Evolutionary conservation across 2,797 vertebrate species (phyloP), one percentile per base, ranked within the genome.

Genomic region (Megaceryle alcyon): DNA sequence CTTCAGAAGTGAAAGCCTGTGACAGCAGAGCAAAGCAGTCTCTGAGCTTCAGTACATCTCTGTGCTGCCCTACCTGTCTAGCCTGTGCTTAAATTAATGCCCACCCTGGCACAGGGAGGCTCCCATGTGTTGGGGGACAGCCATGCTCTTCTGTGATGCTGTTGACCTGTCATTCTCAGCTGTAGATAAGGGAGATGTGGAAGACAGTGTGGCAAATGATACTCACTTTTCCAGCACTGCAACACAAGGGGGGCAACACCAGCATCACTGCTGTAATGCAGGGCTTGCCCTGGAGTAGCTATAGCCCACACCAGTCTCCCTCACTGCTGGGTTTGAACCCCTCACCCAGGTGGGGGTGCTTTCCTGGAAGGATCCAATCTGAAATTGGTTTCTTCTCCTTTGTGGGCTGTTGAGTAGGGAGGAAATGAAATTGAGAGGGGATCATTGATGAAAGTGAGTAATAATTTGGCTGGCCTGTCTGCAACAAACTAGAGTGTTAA

Each of bases 381-480:
- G 49, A 78, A 80, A 91, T 68, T 78, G 39, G 33, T 83, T 97
- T 91, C 28, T 90, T 81, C n/a, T 91, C 91, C 87, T 81, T 56
- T 91, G 86, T 73, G 92, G 73, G 63, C 88, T 91, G 29, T 94
- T 87, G 63, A 96, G 57, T 66, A 54, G 70, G 70, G 51, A 96
- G 85, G 71, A 92, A 94, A 97, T 96, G n/a, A 93, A 93, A 88
- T 63, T 71, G 70, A 90, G 86, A 91, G 59, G 86, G 69, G 68
- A 91, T 85, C 68, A 37, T 44, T 3, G 4, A 39, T 89, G 88
- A 92, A 82, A 90, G 23, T 0, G 0, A 93, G 49, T 88, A 88
- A 76, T 86, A 77, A 70, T 95, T 92, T 96, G 92, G 41, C 82
- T 86, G 66, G 22, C 37, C 59, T 70, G 41, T 70, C 89, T 92